Evolutionary conservation across 2,113 vertebrate genomes (phyloP), one percentile per base, ranked within the genome.

Genomic region (Vidua chalybeata): DNA sequence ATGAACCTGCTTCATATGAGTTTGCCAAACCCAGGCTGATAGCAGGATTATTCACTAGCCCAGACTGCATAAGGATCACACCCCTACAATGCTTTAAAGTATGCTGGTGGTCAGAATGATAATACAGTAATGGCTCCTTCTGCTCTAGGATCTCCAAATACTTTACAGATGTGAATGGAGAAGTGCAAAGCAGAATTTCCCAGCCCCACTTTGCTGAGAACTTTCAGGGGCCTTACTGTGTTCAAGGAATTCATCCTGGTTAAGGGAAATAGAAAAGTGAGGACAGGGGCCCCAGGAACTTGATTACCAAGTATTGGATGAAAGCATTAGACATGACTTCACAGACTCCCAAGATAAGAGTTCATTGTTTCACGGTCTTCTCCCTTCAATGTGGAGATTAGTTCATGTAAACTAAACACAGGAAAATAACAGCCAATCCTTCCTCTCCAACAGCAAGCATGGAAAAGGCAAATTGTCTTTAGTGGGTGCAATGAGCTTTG

Each of bases 261-360:
- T 80, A 48, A 80, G 45, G 71, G 51, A 84, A 92, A 71, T 4
- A 80, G 48, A 76, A 82, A 82, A 75, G 49, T 8, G 7, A 28
- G 54, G 77, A 79, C 15, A 68, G 49, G 2, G 71, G 67, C 67
- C 54, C 28, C 84, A 62, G 77, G 71, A 95, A 87, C 59, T 88
- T 37, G 46, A 67, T 74, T 95, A 58, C 8, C 59, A 80, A 21
- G 30, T 67, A 27, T 87, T 88, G 75, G 46, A 87, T 48, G 24
- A 73, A 96, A 85, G 45, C 59, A 74, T 94, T 77, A 93, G 82
- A 80, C 15, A 59, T 83, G 67, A 93, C 55, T 85, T 96, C 92
- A 92, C 59, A 0, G 16, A 63, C 72, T 90, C 54, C 59, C 39
- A 79, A 93, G 91, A 96, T 82, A 84, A 87, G 78, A 76, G 51